Conservation (phyloP, 2,888 invertebrate genomes). For the Junonia oenone region DNA sequence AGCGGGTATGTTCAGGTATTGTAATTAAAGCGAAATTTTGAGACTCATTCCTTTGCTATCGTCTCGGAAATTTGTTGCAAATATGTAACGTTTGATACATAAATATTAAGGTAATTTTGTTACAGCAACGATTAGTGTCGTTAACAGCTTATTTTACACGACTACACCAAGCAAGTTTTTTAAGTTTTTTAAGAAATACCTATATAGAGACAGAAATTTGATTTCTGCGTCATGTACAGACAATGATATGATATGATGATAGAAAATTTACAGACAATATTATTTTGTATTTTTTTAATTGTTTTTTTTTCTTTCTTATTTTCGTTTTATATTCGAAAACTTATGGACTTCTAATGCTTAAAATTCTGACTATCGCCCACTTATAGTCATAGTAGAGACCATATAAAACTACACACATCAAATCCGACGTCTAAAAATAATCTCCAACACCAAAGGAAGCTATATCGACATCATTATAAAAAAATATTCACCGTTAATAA, state of each 20-base stretch:
- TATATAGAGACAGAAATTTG: no score
- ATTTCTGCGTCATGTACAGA: no score
- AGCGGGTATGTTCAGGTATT: slow-evolving; percentile 4
- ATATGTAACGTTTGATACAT: slow-evolving; percentile 2
- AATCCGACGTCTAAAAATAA: no score
- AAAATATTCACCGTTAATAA: background rate
- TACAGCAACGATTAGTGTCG: background rate
- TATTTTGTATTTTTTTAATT: no score
- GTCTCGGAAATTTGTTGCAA: slow-evolving; percentile 38
- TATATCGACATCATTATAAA: background rate
- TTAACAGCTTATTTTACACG: background rate
- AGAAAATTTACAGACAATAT: no score
- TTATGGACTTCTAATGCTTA: no score
- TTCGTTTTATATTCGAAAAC: no score
- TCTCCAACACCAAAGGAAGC: background rate
- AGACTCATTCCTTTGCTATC: slow-evolving; percentile 52
- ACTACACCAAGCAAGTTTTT: no score
- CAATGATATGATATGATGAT: no score
- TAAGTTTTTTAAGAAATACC: background rate
- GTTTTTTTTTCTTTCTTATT: no score
- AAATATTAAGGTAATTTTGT: background rate
- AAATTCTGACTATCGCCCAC: no score
- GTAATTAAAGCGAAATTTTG: slow-evolving; percentile 56
- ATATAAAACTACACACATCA: background rate
- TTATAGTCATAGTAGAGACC: background rate